Conservation (phyloP, 2,888 invertebrate genomes). For the Melanostoma scalare region DNA sequence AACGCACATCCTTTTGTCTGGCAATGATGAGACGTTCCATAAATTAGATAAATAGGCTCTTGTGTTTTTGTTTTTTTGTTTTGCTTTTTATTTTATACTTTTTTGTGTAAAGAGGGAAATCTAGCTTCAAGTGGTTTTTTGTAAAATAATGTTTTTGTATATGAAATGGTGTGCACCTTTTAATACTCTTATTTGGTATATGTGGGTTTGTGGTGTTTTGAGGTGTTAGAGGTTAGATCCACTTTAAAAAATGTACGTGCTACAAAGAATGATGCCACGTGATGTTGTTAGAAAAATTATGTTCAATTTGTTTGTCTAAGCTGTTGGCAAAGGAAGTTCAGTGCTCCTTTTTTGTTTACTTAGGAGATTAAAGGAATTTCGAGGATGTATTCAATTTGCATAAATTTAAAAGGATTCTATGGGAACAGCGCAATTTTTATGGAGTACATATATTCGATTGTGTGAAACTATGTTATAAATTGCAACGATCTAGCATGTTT, state of each 20-base stretch:
- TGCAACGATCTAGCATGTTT: too few species aligned
- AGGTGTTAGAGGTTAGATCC: constrained; percentile 16
- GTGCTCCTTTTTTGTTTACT: too few species aligned
- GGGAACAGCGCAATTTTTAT: too few species aligned
- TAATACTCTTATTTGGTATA: background rate
- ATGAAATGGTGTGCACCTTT: background rate
- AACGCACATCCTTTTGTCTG: constrained; percentile 14
- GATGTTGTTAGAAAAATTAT: constrained; percentile 7
- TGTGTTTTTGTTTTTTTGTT: background rate
- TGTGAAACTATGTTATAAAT: too few species aligned
- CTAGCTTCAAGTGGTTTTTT: constrained; percentile 1
- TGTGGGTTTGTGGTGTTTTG: constrained; percentile 9
- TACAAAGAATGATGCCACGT: constrained; percentile 2
- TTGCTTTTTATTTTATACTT: too few species aligned
- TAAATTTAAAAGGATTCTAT: too few species aligned
- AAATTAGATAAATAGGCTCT: constrained; percentile 25
- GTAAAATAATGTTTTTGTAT: constrained; percentile 6
- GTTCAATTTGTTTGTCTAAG: constrained; percentile 5
- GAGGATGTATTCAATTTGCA: too few species aligned
- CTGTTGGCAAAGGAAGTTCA: background rate
- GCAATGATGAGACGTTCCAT: constrained; percentile 38
- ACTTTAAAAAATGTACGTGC: constrained; percentile 1
- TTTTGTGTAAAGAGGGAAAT: background rate
- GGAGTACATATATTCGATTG: too few species aligned
- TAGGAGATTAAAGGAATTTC: too few species aligned